phyloP scores from a whole-genome alignment of 2,797 vertebrate genomes.

The Acanthurus tractus region DNA sequence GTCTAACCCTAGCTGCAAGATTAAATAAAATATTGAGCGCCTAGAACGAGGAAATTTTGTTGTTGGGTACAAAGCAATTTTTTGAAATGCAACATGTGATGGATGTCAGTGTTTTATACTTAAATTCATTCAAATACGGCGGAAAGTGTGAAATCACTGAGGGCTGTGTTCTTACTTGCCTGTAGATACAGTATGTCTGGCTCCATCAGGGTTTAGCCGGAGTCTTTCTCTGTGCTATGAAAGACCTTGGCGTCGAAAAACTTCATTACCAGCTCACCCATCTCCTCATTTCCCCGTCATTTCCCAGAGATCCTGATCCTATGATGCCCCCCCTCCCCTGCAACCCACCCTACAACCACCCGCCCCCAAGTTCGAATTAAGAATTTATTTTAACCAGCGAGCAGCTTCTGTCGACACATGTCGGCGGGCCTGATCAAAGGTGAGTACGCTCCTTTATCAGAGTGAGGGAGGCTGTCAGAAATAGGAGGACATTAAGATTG shows the following conservation, averaged over 20 bases:
- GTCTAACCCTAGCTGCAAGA: constrained; percentile 40
- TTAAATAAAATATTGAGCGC: constrained; percentile 29
- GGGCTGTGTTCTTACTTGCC: constrained; percentile 52
- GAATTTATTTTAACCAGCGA: constrained; percentile 88
- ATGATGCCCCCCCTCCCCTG: constrained; percentile 53
- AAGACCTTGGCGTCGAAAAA: constrained; percentile 75
- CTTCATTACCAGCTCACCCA: constrained; percentile 75
- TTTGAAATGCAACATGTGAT: constrained; percentile 46
- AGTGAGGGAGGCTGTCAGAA: constrained; percentile 85
- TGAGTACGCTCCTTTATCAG: constrained; percentile 84
- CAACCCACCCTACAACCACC: constrained; percentile 68
- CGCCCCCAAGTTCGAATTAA: constrained; percentile 85
- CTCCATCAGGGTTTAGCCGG: constrained; percentile 56
- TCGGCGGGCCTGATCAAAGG: constrained; percentile 87
- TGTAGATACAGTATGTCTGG: constrained; percentile 45
- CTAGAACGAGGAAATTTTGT: constrained; percentile 37
- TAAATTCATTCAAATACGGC: constrained; percentile 46
- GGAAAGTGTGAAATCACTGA: constrained; percentile 50
- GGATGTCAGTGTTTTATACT: constrained; percentile 43
- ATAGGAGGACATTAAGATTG: constrained; percentile 89
- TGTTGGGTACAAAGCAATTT: constrained; percentile 41
- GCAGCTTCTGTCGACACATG: constrained; percentile 87
- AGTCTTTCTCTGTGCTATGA: constrained; percentile 63
- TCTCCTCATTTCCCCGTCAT: constrained; percentile 70
- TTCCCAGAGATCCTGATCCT: constrained; percentile 78